Evolutionary conservation across 64 coral and sea anemone species (phyloP), one percentile per base, ranked within the genome.

Genomic region (Porites lutea): DNA sequence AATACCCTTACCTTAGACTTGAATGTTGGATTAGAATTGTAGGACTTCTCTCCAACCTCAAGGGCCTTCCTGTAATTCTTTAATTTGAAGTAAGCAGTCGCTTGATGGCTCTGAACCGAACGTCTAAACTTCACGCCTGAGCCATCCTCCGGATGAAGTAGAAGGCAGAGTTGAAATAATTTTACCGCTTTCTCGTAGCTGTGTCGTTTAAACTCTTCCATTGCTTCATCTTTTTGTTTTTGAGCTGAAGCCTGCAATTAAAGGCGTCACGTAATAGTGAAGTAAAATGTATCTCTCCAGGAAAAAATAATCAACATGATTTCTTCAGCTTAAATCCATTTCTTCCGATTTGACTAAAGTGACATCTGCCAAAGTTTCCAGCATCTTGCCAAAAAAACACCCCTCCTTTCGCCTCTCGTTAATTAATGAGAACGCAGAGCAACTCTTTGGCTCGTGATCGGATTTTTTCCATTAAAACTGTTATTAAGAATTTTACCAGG

Each of bases 31-130:
- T 89, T 94, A 59, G 49, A 64, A 13, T 62, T 54, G 15, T 75
- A 89, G 63, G 44, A 54, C 65, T 89, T 19, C n/a, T 94, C 60
- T 48, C 91, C 91, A 71, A 76, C 5, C 16, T 92, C 15, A 48
- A 92, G 46, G 4, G 91, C 82, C 21, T 87, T 66, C 10, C 21
- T 53, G 63, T 92, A 92, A 14, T 57, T 21, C 66, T 67, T 87
- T 18, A 87, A 21, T 10, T 67, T 79, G 43, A 92, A 92, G 49
- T 87, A 79, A 19, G 59, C 72, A 13, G n/a, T 43, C 3, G 91
- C 82, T 12, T 65, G 61, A 61, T 83, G 80, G 44, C 80, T 83
- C 45, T 83, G 44, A 51, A 83, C 44, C 0, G 61, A 83, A 37
- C 61, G 80, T 65, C 49, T 83, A 16, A 83, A 83, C 19, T 49